phyloP scores from a whole-genome alignment of 2,113 vertebrate species.

The Formicarius rufipectus region DNA sequence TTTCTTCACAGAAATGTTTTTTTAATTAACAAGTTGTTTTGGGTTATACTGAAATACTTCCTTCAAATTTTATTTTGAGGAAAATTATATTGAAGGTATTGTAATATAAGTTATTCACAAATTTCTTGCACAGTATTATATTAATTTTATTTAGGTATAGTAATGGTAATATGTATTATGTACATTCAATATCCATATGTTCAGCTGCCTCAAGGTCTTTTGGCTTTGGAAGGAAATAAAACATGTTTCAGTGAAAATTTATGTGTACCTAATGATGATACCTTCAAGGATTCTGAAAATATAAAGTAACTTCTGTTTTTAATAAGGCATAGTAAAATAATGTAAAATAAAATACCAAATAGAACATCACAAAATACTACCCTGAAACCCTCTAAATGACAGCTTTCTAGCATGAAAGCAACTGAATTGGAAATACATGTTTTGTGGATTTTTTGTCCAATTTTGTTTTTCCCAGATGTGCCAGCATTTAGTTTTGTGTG shows the following conservation, averaged over 20 bases:
- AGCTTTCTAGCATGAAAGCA: background rate
- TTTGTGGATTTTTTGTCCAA: background rate
- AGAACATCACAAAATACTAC: background rate
- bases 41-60: background rate
- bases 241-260: background rate
- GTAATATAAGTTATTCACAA: background rate
- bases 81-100: background rate
- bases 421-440: background rate
- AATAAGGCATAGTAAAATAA: background rate
- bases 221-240: background rate
- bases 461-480: background rate
- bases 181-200: background rate
- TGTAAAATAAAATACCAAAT: background rate
- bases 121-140: background rate
- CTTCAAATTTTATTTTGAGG: background rate
- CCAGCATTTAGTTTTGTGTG: background rate
- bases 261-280: background rate
- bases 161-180: background rate
- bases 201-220: background rate
- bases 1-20: background rate
- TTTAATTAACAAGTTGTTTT: background rate
- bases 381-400: background rate
- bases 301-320: background rate
- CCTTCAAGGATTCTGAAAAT: background rate
- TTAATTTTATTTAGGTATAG: background rate